A percentile compares a stretch with the other conserved stretches of the same genome.
These are phyloP conservation scores for Andrena chrysosceles DNA, from an alignment of 2,888 invertebrate species.

Conservation along the genomic window DNA sequence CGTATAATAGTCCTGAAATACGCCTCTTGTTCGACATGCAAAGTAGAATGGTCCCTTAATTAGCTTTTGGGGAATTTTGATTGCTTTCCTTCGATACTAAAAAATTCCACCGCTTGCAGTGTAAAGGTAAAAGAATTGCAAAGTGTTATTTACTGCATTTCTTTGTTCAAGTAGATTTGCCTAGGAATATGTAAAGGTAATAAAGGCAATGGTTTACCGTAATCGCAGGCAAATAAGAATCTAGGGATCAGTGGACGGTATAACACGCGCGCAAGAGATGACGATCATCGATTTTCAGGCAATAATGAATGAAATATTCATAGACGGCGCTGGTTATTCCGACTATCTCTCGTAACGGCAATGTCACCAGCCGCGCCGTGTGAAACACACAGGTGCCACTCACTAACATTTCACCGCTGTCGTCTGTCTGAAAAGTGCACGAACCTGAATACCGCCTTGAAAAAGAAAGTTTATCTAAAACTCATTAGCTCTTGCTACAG, in stretches of 20 bases:
- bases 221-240: not conserved
- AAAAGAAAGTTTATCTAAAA: not conserved
- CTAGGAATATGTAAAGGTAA: too few species aligned
- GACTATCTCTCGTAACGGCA: slow-evolving; percentile 65
- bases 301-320: slow-evolving; percentile 75
- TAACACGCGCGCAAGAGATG: slow-evolving; percentile 32
- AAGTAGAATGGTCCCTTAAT: too few species aligned
- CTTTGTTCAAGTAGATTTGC: too few species aligned
- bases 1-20: too few species aligned
- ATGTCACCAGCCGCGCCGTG: slow-evolving; percentile 61
- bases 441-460: slow-evolving; percentile 1
- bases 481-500: not conserved
- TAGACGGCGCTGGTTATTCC: slow-evolving; percentile 59
- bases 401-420: slow-evolving; percentile 47
- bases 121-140: too few species aligned
- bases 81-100: too few species aligned
- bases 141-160: too few species aligned
- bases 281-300: slow-evolving; percentile 70
- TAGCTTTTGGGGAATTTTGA: too few species aligned
- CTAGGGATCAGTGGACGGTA: slow-evolving; percentile 6
- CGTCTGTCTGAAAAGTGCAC: slow-evolving; percentile 35
- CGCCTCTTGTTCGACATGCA: too few species aligned
- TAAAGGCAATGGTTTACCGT: not conserved
- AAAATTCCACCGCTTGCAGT: too few species aligned
- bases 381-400: slow-evolving; percentile 72